Conservation (phyloP, 2,797 vertebrate species). For the Delichon dasypus region DNA sequence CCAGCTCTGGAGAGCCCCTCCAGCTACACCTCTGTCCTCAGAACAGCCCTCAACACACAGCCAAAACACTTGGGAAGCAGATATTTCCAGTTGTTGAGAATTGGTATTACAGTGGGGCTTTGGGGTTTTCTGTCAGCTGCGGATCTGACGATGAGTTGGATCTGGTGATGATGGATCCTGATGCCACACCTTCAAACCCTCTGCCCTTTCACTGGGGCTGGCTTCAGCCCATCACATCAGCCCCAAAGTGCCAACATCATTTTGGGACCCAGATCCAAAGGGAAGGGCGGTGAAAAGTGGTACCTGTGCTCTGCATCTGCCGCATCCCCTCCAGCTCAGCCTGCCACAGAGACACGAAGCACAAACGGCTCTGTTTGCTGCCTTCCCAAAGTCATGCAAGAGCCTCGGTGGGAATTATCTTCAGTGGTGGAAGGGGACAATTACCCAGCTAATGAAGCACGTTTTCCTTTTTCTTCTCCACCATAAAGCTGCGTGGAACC, state of each 20-base stretch:
- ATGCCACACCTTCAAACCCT: not conserved
- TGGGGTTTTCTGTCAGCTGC: not conserved
- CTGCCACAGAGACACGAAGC: not conserved
- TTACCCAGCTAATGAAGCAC: slow-evolving; percentile 67
- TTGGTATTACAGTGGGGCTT: not conserved
- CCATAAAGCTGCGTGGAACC: slow-evolving; percentile 46
- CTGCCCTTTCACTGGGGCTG: not conserved
- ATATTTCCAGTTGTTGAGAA: not conserved
- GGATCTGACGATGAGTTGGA: not conserved
- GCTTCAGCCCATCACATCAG: not conserved
- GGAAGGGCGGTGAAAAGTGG: not conserved
- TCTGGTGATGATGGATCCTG: not conserved
- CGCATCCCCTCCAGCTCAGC: not conserved
- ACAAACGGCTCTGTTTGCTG: not conserved
- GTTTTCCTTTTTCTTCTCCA: slow-evolving; percentile 53
- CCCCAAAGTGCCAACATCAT: not conserved
- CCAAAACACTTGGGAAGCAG: not conserved
- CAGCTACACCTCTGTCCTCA: not conserved
- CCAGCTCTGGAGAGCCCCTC: not conserved
- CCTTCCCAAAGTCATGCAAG: slow-evolving; percentile 48
- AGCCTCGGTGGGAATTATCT: slow-evolving; percentile 43
- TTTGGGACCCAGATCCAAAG: not conserved
- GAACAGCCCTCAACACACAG: not conserved
- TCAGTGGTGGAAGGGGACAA: slow-evolving; percentile 57
- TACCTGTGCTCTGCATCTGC: not conserved